A percentile compares a stretch with the other conserved stretches of the same genome.
phyloP scores from a whole-genome alignment of 2,888 invertebrate genomes.

The Belgica antarctica region DNA sequence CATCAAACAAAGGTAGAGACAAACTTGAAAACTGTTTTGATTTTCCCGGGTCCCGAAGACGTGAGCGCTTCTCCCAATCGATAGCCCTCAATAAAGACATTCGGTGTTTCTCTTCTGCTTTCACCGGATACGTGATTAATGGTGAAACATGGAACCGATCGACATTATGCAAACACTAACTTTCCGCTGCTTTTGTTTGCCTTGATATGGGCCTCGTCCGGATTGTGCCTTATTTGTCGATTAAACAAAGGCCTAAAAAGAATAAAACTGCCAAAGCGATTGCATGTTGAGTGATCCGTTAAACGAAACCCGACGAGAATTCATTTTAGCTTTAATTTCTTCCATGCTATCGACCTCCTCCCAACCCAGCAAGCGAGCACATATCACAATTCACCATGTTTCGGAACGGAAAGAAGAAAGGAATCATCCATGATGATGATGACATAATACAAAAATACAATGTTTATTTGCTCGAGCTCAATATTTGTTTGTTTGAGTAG shows the following conservation, averaged over 20 bases:
- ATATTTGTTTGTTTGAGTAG: conserved; percentile 20
- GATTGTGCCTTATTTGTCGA: conserved; percentile 33
- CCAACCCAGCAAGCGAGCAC: background rate
- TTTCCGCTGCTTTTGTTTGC: conserved; percentile 18
- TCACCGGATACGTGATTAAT: background rate
- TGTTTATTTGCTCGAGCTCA: conserved; percentile 33
- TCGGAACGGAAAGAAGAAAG: conserved; percentile 3
- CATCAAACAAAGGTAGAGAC: background rate
- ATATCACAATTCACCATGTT: background rate
- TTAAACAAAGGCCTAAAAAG: conserved; percentile 31
- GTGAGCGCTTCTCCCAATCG: background rate
- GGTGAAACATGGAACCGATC: background rate
- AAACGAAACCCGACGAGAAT: conserved; percentile 30
- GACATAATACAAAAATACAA: conserved; percentile 33
- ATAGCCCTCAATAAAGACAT: background rate
- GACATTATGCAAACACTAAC: background rate
- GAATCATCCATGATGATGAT: conserved; percentile 40
- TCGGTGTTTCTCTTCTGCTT: background rate
- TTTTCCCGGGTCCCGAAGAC: background rate
- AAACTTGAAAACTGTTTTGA: background rate
- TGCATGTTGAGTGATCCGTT: conserved; percentile 39
- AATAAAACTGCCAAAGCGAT: conserved; percentile 19
- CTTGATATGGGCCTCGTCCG: background rate
- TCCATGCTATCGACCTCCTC: background rate
- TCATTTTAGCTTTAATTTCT: background rate